Percentiles rank a stretch among this genome's conserved stretches.
These are phyloP conservation scores for Cardinalis cardinalis DNA, from an alignment of 2,113 vertebrate genomes.

Conservation along the genomic window DNA sequence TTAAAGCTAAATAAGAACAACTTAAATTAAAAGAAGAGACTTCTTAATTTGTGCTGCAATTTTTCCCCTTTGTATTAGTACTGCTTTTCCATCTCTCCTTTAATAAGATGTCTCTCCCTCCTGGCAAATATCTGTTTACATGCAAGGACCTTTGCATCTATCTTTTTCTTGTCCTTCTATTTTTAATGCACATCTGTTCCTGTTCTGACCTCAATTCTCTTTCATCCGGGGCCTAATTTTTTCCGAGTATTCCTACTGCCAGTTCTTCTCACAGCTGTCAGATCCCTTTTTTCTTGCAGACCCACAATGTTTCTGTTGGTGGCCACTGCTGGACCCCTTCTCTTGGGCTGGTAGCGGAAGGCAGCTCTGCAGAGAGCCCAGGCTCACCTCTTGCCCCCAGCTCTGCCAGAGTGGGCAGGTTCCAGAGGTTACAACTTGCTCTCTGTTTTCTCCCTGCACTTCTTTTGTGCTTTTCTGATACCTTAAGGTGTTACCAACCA, in stretches of 20 bases:
- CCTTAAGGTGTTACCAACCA: neutral
- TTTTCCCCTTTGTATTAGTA: neutral
- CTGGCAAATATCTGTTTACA: neutral
- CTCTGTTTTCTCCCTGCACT: neutral
- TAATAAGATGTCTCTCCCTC: constrained; percentile 25
- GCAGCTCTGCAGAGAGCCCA: neutral
- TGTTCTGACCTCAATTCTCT: constrained; percentile 49
- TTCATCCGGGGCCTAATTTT: constrained; percentile 20
- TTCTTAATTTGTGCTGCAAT: neutral
- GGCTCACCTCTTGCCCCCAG: neutral
- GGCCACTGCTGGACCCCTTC: neutral
- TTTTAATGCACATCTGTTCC: constrained; percentile 46
- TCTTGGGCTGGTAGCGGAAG: neutral
- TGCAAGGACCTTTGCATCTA: constrained; percentile 15
- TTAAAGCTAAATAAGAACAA: neutral
- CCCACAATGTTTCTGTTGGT: neutral
- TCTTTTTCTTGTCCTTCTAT: constrained; percentile 19
- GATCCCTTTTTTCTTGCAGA: neutral
- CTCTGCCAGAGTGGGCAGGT: rapidly evolving
- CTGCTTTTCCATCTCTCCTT: constrained; percentile 19
- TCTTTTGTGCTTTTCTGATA: neutral
- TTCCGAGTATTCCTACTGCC: neutral
- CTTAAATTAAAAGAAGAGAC: neutral
- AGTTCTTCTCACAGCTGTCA: neutral
- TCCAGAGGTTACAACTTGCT: neutral